Base-by-base conservation (phyloP, 30 jellyfish, hydroid and myxozoan species). In the Hydractinia symbiolongicarpus region DNA sequence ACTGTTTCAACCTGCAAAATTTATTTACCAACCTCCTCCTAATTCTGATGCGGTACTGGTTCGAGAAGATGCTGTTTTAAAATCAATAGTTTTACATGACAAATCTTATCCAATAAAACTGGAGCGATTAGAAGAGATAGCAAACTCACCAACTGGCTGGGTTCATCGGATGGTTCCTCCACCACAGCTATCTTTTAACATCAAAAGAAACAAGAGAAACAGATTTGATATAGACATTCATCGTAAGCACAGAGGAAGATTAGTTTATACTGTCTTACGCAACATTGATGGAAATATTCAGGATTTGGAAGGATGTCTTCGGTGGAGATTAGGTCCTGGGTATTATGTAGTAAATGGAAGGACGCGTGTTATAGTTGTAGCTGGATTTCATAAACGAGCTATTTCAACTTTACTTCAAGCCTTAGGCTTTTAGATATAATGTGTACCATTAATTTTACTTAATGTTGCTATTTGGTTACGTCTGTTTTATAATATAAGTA, bases 161-260 rank as follows among this genome's bases (percentile, higher is more conserved):
- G 19, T 79, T 6, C 21, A 53, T 50, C 55, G 87, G 49, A 79
- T 61, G 87, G 87, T 79, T 17, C 87, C 87, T 16, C 84, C 87
- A 1, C 87, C 87, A 61, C 56, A 60, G 50, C 61, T 79, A 55
- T 54, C 82, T 10, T 79, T 79, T 61, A 66, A 79, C 17, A 14
- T 62, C 11, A 58, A 61, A 49, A 61, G 87, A 66, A 50, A 62
- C 50, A 6, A 51, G 54, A 21, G 54, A 5, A 77, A 77, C 53
- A 83, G 87, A 14, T 60, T 79, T 79, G 73, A 60, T 51, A 68
- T 68, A 13, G 61, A 62, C 49, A 54, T 50, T 58, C 49, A 55
- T 21, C 17, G 70, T 17, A 53, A 20, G 30, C 53, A 4, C 1
- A 8, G 73, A 20, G 40, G 30, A 50, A 54, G 15, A 8, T 50